A percentile compares a stretch with the other conserved stretches of the same genome.
Conservation (phyloP, 2,888 invertebrate genomes). For the Nebria salina region DNA sequence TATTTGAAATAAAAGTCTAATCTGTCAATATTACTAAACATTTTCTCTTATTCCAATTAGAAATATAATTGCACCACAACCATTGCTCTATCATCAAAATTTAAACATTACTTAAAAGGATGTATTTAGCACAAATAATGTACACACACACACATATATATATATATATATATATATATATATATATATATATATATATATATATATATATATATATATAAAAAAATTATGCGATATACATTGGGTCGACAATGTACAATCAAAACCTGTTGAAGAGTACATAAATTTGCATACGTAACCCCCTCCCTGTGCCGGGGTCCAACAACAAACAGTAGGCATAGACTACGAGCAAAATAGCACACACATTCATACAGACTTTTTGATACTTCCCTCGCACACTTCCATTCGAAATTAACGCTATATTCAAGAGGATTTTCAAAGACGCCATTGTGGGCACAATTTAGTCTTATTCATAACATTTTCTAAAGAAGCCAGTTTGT, state of each 20-base stretch:
- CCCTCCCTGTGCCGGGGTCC: conserved; percentile 38
- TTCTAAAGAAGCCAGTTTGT: conserved; percentile 63
- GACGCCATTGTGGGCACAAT: conserved; percentile 72
- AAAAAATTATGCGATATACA: neutral
- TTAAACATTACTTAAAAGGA: too few relatives aligned
- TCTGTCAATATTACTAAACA: too few relatives aligned
- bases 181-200: too few relatives aligned
- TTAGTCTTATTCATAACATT: conserved; percentile 70
- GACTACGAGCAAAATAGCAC: conserved; percentile 3
- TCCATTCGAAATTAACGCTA: conserved; percentile 68
- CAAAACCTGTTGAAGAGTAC: conserved; percentile 57
- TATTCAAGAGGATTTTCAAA: conserved; percentile 69
- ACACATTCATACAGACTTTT: conserved; percentile 56
- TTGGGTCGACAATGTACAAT: conserved; percentile 55
- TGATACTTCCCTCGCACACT: conserved; percentile 56
- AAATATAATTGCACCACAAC: too few relatives aligned
- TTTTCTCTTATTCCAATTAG: too few relatives aligned
- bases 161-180: too few relatives aligned
- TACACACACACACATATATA: too few relatives aligned
- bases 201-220: too few relatives aligned
- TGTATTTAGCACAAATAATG: too few relatives aligned
- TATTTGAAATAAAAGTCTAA: too few relatives aligned
- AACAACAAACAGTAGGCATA: conserved; percentile 14
- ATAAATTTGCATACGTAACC: conserved; percentile 58
- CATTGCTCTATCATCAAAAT: too few relatives aligned